These are phyloP conservation scores for Toxonevra muliebris DNA, from an alignment of 2,888 invertebrate species.

Conservation along the genomic window DNA sequence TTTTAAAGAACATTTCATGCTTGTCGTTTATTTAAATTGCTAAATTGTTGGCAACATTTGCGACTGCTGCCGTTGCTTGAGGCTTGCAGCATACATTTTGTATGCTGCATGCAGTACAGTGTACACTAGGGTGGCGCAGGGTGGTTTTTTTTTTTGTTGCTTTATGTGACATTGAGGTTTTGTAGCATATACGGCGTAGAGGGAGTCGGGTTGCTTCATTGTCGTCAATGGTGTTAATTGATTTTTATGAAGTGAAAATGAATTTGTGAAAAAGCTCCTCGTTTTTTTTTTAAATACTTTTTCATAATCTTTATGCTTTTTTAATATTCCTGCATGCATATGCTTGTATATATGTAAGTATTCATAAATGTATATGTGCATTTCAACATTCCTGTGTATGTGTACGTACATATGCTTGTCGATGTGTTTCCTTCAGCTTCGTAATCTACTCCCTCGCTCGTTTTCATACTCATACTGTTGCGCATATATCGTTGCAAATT, in stretches of 20 bases:
- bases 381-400: no score
- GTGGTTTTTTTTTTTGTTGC: background rate
- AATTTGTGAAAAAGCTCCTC: constrained; percentile 21
- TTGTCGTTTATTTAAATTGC: no score
- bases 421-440: no score
- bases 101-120: no score
- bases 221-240: constrained; percentile 27
- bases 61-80: no score
- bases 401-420: no score
- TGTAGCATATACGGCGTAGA: background rate
- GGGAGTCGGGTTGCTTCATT: background rate
- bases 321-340: background rate
- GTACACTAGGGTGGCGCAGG: no score
- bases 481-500: constrained; percentile 17
- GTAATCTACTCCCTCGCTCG: no score
- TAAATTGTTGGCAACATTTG: no score
- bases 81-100: no score
- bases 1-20: no score
- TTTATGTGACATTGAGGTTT: background rate
- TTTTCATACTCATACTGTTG: background rate
- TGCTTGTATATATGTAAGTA: constrained; percentile 13
- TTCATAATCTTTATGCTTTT: no score
- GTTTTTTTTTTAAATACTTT: background rate
- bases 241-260: constrained; percentile 28
- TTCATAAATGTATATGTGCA: background rate